Percentiles rank a stretch among this genome's conserved stretches.
These are phyloP conservation scores for Apodemia mormo DNA, from an alignment of 2,888 invertebrate species.

Conservation along the genomic window DNA sequence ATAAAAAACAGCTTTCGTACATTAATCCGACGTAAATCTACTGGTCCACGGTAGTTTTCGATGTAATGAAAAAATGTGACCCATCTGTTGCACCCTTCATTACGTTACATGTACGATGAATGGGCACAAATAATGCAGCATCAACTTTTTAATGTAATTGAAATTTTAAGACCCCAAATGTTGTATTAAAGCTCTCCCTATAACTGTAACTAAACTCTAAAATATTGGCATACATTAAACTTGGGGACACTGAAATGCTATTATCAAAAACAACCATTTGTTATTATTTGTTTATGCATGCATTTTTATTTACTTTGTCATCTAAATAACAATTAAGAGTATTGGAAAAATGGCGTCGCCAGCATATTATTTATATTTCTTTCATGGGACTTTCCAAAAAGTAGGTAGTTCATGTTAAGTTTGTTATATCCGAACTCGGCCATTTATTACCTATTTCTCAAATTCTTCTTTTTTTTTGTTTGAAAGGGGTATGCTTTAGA, in stretches of 20 bases:
- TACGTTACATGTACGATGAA: slow-evolving; percentile 62
- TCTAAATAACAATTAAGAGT: too few relatives aligned
- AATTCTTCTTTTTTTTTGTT: too few relatives aligned
- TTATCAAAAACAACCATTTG: slow-evolving; percentile 13
- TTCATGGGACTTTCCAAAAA: too few relatives aligned
- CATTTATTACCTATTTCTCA: too few relatives aligned
- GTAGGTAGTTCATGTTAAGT: too few relatives aligned
- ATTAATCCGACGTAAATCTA: slow-evolving; percentile 78
- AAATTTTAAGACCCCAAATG: slow-evolving; percentile 72
- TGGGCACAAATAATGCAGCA: slow-evolving; percentile 65
- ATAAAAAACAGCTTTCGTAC: slow-evolving; percentile 66
- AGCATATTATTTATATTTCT: too few relatives aligned
- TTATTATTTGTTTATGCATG: neutral
- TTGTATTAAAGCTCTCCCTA: slow-evolving; percentile 68
- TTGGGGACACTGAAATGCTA: slow-evolving; percentile 18
- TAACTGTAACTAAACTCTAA: slow-evolving; percentile 37
- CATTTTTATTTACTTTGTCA: neutral
- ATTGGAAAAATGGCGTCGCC: too few relatives aligned
- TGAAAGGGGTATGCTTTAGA: too few relatives aligned
- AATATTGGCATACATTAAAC: slow-evolving; percentile 26
- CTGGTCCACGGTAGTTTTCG: slow-evolving; percentile 63
- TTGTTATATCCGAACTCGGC: too few relatives aligned
- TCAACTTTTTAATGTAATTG: slow-evolving; percentile 80
- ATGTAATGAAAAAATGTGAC: slow-evolving; percentile 76
- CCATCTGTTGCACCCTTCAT: slow-evolving; percentile 81